phyloP scores from a whole-genome alignment of 2,888 invertebrate species.

The Pristionchus entomophagus region DNA sequence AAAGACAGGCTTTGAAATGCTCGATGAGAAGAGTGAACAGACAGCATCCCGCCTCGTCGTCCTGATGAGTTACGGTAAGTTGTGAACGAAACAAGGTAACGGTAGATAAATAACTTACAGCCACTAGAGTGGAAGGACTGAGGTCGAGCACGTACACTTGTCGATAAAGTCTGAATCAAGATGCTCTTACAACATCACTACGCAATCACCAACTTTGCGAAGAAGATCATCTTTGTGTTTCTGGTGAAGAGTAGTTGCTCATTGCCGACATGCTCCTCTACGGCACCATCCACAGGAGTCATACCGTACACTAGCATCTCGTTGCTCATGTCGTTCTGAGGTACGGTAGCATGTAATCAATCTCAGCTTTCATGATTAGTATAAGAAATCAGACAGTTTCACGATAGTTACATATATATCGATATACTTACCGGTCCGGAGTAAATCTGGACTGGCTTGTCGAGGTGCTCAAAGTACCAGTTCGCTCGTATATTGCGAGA shows the following conservation, averaged over 20 bases:
- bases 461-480: slow-evolving; percentile 83
- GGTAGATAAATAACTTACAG: slow-evolving; percentile 79
- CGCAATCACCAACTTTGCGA: slow-evolving; percentile 21
- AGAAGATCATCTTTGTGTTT: slow-evolving; percentile 9
- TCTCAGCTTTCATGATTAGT: background rate
- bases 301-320: slow-evolving; percentile 45
- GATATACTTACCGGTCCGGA: slow-evolving; percentile 1
- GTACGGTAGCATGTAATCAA: background rate
- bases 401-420: background rate
- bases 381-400: too few species aligned
- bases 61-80: slow-evolving; percentile 68
- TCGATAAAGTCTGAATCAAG: slow-evolving; percentile 79
- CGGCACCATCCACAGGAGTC: slow-evolving; percentile 3
- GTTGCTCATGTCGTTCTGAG: slow-evolving; percentile 25
- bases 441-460: slow-evolving; percentile 54
- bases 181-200: background rate
- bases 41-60: slow-evolving; percentile 76
- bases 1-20: slow-evolving; percentile 76
- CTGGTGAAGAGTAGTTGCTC: slow-evolving; percentile 11
- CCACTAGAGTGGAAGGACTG: slow-evolving; percentile 85
- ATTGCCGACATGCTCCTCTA: background rate
- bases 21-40: slow-evolving; percentile 76
- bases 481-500: slow-evolving; percentile 85
- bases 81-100: background rate
- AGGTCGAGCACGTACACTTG: slow-evolving; percentile 86